phyloP scores from a whole-genome alignment of 2,797 vertebrate species.

The Girardinus metallicus region DNA sequence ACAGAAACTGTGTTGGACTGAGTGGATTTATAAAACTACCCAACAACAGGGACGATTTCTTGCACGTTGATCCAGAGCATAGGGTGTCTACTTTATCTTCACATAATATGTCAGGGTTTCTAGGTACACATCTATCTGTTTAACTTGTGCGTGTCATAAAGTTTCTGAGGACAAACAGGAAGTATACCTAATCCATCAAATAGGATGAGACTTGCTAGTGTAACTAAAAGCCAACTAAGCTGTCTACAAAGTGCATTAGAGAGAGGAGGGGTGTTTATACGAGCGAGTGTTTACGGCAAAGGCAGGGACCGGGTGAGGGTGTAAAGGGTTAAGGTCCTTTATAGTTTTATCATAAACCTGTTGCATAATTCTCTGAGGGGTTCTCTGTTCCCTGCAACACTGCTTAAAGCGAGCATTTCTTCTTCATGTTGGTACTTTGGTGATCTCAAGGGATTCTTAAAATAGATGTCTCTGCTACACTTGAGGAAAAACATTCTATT shows the following conservation, averaged over 20 bases:
- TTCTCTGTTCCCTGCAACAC: conserved; percentile 47
- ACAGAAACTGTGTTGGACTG: background rate
- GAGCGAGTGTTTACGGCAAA: conserved; percentile 34
- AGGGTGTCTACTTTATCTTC: background rate
- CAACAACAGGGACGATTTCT: background rate
- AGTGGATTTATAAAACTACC: background rate
- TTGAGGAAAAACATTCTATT: conserved; percentile 26
- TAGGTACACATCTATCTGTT: background rate
- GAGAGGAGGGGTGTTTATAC: conserved; percentile 16
- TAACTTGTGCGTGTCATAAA: background rate
- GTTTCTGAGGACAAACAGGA: conserved; percentile 43
- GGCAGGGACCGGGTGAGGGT: conserved; percentile 16
- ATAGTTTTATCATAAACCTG: conserved; percentile 44
- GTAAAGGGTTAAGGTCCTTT: conserved; percentile 16
- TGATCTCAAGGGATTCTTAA: conserved; percentile 38
- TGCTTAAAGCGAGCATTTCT: conserved; percentile 27
- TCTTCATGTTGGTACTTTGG: conserved; percentile 29
- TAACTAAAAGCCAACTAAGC: conserved; percentile 57
- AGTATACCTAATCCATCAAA: conserved; percentile 61
- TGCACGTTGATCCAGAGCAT: background rate
- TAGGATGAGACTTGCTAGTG: conserved; percentile 57
- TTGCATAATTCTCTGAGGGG: conserved; percentile 52
- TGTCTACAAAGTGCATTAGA: conserved; percentile 62
- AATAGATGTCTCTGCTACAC: conserved; percentile 35
- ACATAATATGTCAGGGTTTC: background rate